A percentile compares a stretch with the other conserved stretches of the same genome.
These are phyloP conservation scores for Alcedo atthis DNA, from an alignment of 2,797 vertebrate species.

Conservation along the genomic window DNA sequence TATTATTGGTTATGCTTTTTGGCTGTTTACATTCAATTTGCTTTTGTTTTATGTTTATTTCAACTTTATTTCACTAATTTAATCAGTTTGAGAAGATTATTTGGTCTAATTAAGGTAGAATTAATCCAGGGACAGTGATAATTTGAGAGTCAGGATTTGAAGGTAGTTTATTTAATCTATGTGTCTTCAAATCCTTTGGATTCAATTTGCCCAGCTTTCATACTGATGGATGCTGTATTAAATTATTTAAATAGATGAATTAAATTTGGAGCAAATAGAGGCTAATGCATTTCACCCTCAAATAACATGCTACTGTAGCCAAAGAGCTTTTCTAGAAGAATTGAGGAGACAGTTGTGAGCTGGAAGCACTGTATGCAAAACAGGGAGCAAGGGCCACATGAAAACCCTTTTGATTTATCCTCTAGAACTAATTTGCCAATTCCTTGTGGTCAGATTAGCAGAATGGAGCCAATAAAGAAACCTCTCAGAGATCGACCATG, in stretches of 20 bases:
- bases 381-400: background rate
- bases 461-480: constrained; percentile 7
- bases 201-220: constrained; percentile 63
- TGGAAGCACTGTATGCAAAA: constrained; percentile 28
- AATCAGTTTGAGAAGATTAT: constrained; percentile 49
- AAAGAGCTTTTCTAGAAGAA: constrained; percentile 50
- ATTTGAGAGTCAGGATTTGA: constrained; percentile 50
- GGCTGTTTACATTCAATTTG: constrained; percentile 17
- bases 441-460: constrained; percentile 20
- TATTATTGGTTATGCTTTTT: background rate
- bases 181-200: constrained; percentile 61
- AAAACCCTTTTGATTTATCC: constrained; percentile 11
- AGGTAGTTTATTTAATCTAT: constrained; percentile 65
- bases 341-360: background rate
- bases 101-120: constrained; percentile 59
- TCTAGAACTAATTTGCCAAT: constrained; percentile 20
- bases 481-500: background rate
- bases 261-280: constrained; percentile 64
- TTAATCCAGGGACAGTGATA: constrained; percentile 53
- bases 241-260: constrained; percentile 70
- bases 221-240: constrained; percentile 57
- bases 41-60: constrained; percentile 52
- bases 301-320: constrained; percentile 21
- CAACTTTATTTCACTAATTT: constrained; percentile 52
- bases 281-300: constrained; percentile 63